A percentile compares a stretch with the other conserved stretches of the same genome.
These are phyloP conservation scores for Diadumene lineata DNA, from an alignment of 92 coral and sea anemone genomes.

Conservation along the genomic window DNA sequence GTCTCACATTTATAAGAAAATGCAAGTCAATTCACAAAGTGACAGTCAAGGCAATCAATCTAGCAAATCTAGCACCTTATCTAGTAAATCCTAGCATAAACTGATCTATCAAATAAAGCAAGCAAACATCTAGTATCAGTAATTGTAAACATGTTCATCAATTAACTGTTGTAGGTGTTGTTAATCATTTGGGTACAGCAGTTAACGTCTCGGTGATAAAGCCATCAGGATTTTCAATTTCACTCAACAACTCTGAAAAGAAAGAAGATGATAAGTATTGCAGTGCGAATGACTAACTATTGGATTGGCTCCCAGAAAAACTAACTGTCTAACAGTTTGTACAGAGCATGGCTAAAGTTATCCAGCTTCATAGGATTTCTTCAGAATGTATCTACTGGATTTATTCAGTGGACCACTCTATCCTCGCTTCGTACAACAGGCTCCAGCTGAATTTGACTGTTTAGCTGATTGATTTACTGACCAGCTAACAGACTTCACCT, in stretches of 20 bases:
- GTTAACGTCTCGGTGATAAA: conserved; percentile 53
- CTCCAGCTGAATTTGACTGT: too few species aligned
- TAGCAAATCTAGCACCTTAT: too few species aligned
- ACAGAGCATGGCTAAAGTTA: too few species aligned
- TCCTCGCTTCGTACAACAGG: too few species aligned
- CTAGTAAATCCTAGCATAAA: too few species aligned
- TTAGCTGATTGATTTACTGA: too few species aligned
- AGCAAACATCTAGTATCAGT: neutral
- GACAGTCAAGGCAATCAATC: too few species aligned
- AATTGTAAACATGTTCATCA: neutral
- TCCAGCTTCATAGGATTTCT: neutral
- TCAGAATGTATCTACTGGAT: neutral
- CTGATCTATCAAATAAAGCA: neutral
- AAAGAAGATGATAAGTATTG: neutral
- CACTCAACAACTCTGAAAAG: conserved; percentile 48
- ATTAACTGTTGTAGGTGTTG: neutral
- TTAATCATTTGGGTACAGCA: conserved; percentile 48
- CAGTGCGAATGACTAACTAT: neutral
- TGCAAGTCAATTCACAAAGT: too few species aligned
- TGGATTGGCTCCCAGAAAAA: neutral
- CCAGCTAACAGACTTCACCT: too few species aligned
- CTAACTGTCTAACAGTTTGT: too few species aligned
- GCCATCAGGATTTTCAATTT: conserved; percentile 58
- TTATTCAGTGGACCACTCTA: too few species aligned
- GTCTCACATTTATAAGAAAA: too few species aligned